Base-by-base conservation (phyloP, 2,797 vertebrate species). In the Poecilia velifera region DNA sequence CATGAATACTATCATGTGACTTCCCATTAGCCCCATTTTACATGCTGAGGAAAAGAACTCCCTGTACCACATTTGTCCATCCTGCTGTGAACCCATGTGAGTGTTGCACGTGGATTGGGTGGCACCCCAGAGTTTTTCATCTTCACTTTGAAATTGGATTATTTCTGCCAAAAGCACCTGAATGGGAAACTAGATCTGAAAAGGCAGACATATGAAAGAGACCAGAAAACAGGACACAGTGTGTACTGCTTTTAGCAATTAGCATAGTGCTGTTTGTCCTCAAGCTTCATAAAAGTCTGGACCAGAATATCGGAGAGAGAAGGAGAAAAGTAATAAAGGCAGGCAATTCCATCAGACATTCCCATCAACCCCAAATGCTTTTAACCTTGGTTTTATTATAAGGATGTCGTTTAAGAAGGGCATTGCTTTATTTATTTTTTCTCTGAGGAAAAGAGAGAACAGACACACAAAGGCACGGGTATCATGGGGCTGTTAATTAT, bases 101-200 rank as follows among this genome's bases (percentile, higher is more conserved):
- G 55, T 86, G 82, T 84, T 72, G 76, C 88, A 88, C 68, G 76
- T 4, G 14, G 87, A 89, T 79, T 83, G 87, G 82, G 82, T 80
- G 85, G 78, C 83, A 83, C 77, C 81, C 74, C n/a, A 39, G 82
- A 81, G 82, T 85, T 94, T 91, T 93, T 92, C 91, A 94, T 95
- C 90, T 92, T 90, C 92, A 86, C 88, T 89, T 86, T 82, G 71
- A 83, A 83, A 82, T 47, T 55, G 59, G 87, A 82, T 89, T 34
- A 82, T 77, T 76, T 84, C 73, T 81, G 80, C 77, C 74, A 80
- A 57, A 68, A 47, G 76, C 53, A 72, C 75, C 78, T 80, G 55
- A 83, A 82, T 39, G 72, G 64, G 45, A 75, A 59, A 77, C 47
- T 73, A 41, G 66, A 85, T 82, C 76, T 77, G 36, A 73, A 41